These are phyloP conservation scores for Arbacia lixula DNA, from an alignment of 53 echinoderm and acorn worm species.

Conservation along the genomic window DNA sequence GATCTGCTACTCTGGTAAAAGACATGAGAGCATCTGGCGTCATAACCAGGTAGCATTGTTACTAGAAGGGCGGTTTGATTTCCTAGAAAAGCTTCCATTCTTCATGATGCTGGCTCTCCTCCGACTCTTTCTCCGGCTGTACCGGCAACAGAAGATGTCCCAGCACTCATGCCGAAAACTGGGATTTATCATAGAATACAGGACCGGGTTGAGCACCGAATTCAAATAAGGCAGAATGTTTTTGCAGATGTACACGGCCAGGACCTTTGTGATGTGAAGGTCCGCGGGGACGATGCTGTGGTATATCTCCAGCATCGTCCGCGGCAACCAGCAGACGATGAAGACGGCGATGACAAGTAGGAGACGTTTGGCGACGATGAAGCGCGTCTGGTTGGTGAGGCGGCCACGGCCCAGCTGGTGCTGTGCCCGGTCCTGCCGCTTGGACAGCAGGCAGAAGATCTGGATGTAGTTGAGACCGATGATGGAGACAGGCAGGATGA, in stretches of 20 bases:
- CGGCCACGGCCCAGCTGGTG: slow-evolving; percentile 54
- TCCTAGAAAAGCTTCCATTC: slow-evolving; percentile 37
- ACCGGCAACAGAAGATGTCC: slow-evolving; percentile 61
- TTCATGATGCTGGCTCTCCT: background rate
- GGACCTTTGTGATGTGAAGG: background rate
- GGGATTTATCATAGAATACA: slow-evolving; percentile 93
- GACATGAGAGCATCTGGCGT: background rate
- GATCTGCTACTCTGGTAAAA: too few species aligned
- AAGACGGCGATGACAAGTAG: slow-evolving; percentile 90
- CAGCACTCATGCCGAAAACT: slow-evolving; percentile 83
- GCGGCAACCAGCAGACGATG: slow-evolving; percentile 85
- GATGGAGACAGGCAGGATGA: slow-evolving; percentile 79
- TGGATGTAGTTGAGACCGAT: slow-evolving; percentile 77
- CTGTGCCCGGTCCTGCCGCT: slow-evolving; percentile 64
- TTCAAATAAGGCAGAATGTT: slow-evolving; percentile 92
- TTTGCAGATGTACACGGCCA: slow-evolving; percentile 70
- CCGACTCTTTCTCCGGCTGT: background rate
- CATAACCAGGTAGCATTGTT: slow-evolving; percentile 42
- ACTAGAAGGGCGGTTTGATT: slow-evolving; percentile 6
- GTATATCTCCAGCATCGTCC: slow-evolving; percentile 85
- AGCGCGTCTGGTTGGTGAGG: slow-evolving; percentile 80
- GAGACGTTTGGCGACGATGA: slow-evolving; percentile 91
- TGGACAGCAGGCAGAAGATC: slow-evolving; percentile 81
- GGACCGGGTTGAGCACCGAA: slow-evolving; percentile 88
- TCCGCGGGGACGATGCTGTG: slow-evolving; percentile 48